Conservation (phyloP, 2,797 vertebrate genomes). For the Protonibea diacanthus region DNA sequence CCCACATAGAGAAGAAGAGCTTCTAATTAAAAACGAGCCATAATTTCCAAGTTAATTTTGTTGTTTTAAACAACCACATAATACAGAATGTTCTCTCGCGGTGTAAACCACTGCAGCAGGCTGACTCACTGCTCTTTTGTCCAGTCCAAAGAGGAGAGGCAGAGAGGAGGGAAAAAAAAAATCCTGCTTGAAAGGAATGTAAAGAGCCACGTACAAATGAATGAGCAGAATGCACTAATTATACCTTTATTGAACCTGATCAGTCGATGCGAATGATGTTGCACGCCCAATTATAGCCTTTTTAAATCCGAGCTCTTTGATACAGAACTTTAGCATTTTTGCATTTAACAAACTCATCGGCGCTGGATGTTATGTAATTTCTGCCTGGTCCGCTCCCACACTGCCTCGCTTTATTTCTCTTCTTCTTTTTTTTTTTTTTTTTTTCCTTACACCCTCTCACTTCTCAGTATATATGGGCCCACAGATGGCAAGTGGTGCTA, state of each 20-base stretch:
- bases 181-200: constrained; percentile 56
- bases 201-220: constrained; percentile 38
- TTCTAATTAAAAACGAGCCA: background rate
- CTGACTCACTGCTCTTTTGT: constrained; percentile 73
- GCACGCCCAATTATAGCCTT: constrained; percentile 10
- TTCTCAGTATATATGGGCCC: constrained; percentile 55
- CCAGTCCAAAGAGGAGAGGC: constrained; percentile 40
- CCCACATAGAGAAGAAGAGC: background rate
- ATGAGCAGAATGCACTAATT: constrained; percentile 40
- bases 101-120: constrained; percentile 43
- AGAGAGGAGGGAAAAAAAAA: constrained; percentile 28
- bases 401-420: constrained; percentile 37
- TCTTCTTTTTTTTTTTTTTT: constrained; percentile 23
- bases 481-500: constrained; percentile 71
- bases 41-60: constrained; percentile 23
- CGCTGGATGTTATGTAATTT: constrained; percentile 62
- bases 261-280: constrained; percentile 6
- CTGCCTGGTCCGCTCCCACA: constrained; percentile 61
- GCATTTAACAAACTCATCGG: constrained; percentile 39
- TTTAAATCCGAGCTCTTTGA: constrained; percentile 16
- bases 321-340: constrained; percentile 30
- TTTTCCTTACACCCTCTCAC: constrained; percentile 60
- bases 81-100: constrained; percentile 46
- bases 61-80: background rate
- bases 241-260: constrained; percentile 43